phyloP scores from a whole-genome alignment of 2,797 vertebrate species.

The Peromyscus attwateri region DNA sequence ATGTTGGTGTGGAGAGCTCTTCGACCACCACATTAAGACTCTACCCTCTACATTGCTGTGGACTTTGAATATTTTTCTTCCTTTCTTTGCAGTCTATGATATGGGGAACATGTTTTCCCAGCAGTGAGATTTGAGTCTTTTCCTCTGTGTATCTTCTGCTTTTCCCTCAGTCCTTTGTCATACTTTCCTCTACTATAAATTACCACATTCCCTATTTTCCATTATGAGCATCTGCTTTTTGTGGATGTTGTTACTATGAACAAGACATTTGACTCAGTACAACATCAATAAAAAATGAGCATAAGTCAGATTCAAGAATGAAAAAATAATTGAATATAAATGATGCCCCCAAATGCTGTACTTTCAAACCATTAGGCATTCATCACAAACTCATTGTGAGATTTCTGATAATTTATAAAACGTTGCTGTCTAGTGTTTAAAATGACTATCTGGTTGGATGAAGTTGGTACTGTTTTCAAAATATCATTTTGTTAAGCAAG shows the following conservation, averaged over 20 bases:
- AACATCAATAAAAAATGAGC: neutral
- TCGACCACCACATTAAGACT: accelerated
- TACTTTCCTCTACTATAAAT: neutral
- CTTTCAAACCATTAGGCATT: no score
- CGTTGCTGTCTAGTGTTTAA: no score
- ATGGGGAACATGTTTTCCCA: neutral
- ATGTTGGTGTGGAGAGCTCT: neutral
- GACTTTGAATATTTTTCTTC: neutral
- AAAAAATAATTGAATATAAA: neutral
- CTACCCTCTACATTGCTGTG: accelerated
- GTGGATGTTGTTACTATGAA: neutral
- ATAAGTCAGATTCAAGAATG: neutral
- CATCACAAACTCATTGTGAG: no score
- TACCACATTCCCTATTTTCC: neutral
- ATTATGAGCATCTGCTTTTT: neutral
- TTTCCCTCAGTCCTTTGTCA: neutral
- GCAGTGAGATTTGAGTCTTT: neutral
- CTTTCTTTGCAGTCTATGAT: neutral
- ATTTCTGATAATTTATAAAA: no score
- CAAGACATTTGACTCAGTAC: neutral
- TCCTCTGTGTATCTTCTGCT: no score
- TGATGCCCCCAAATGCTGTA: no score
- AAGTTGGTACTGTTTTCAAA: no score
- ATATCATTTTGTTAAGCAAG: no score
- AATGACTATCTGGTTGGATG: no score